phyloP scores from a whole-genome alignment of 2,797 vertebrate species.

The Petrocephalus schoutedeni region DNA sequence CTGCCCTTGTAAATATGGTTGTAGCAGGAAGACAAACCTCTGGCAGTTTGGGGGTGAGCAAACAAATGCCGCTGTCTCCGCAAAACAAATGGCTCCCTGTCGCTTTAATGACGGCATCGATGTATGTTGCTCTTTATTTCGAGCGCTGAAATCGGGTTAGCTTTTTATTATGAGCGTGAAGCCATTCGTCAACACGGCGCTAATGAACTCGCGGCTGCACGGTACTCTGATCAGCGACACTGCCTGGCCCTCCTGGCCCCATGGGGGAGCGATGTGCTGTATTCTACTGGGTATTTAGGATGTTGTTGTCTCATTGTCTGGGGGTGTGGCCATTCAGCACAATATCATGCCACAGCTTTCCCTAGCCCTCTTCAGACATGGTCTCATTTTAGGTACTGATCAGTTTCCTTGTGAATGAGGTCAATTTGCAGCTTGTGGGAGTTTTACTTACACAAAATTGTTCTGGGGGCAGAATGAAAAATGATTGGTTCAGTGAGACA shows the following conservation, averaged over 20 bases:
- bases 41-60: not conserved
- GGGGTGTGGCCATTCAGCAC: not conserved
- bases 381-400: not conserved
- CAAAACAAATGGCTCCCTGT: not conserved
- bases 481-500: no score
- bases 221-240: not conserved
- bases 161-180: not conserved
- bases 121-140: not conserved
- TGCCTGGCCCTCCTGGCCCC: not conserved
- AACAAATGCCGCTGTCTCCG: conserved; percentile 1
- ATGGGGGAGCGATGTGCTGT: not conserved
- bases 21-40: not conserved
- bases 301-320: not conserved
- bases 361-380: not conserved
- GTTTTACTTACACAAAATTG: no score
- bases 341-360: not conserved
- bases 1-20: not conserved
- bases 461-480: no score
- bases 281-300: not conserved
- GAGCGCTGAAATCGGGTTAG: not conserved
- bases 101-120: not conserved
- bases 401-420: not conserved
- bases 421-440: not conserved
- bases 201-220: conserved; percentile 1
- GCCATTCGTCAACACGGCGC: not conserved